phyloP scores from a whole-genome alignment of 2,888 invertebrate genomes.

The Podabrus alpinus region DNA sequence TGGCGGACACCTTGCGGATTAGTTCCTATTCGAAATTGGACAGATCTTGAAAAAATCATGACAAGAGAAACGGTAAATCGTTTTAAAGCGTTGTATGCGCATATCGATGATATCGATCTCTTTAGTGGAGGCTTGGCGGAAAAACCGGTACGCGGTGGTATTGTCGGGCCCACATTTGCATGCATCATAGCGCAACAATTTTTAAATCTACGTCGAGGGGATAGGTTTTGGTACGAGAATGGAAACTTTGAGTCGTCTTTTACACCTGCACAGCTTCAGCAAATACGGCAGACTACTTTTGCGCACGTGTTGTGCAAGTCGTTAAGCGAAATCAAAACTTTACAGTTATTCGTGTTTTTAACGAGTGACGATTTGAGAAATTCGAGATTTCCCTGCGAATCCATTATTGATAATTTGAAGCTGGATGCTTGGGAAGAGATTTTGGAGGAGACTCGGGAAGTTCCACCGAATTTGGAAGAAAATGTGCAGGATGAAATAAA shows the following conservation, averaged over 20 bases:
- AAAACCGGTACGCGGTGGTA: conserved; percentile 75
- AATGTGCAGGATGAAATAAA: not conserved
- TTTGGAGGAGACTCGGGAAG: not conserved
- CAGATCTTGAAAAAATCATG: conserved; percentile 72
- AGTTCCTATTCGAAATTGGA: conserved; percentile 67
- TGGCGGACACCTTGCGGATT: conserved; percentile 83
- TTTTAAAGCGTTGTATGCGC: conserved; percentile 61
- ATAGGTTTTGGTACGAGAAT: conserved; percentile 86
- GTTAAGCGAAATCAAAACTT: conserved; percentile 65
- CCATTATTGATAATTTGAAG: conserved; percentile 62
- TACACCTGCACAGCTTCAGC: conserved; percentile 75
- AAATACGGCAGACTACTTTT: conserved; percentile 71
- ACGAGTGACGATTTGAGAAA: conserved; percentile 65
- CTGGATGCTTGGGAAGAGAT: conserved; percentile 66
- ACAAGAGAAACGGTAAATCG: conserved; percentile 65
- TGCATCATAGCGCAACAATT: conserved; percentile 89
- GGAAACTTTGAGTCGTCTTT: conserved; percentile 73
- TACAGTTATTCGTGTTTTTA: conserved; percentile 74
- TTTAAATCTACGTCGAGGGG: conserved; percentile 74
- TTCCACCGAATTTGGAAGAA: not conserved
- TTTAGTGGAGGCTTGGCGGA: conserved; percentile 85
- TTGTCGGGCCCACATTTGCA: conserved; percentile 86
- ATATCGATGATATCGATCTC: conserved; percentile 82
- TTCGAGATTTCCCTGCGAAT: conserved; percentile 61
- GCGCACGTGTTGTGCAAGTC: conserved; percentile 75